Conservation (phyloP, 2,797 vertebrate genomes). For the Poeciliopsis gracilis region DNA sequence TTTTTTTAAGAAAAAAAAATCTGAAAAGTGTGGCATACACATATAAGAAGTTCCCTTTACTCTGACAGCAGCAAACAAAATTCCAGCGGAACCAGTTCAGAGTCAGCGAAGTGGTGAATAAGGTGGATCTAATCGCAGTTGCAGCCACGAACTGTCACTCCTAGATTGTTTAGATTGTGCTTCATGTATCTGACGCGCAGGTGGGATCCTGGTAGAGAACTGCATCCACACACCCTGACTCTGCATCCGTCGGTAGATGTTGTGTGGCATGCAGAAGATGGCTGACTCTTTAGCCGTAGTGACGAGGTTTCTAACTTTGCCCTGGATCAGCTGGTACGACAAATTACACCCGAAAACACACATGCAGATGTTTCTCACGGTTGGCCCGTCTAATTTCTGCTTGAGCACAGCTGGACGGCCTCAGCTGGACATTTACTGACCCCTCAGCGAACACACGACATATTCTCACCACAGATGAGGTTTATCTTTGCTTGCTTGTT, state of each 20-base stretch:
- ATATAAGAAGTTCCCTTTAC: not conserved
- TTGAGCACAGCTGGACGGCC: constrained; percentile 40
- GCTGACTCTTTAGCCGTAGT: constrained; percentile 30
- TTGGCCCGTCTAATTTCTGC: constrained; percentile 37
- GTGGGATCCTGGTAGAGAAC: constrained; percentile 22
- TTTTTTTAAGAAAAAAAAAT: not conserved
- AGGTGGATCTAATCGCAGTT: not conserved
- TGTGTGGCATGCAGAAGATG: not conserved
- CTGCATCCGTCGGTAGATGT: constrained; percentile 8
- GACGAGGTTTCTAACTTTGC: constrained; percentile 33
- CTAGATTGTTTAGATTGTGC: constrained; percentile 32
- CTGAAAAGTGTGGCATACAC: not conserved
- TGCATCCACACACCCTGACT: constrained; percentile 26
- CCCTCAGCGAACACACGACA: constrained; percentile 40
- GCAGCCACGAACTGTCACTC: not conserved
- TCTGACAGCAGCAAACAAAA: not conserved
- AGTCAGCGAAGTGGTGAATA: not conserved
- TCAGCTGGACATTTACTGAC: constrained; percentile 51
- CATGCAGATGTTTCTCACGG: constrained; percentile 24
- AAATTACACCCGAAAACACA: not conserved
- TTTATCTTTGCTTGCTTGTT: not conserved
- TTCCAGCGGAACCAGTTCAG: not conserved
- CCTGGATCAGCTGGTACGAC: constrained; percentile 41
- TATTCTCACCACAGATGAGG: constrained; percentile 32
- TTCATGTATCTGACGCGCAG: constrained; percentile 19